Conservation (phyloP, 2,113 vertebrate species). For the Brachyistius frenatus region DNA sequence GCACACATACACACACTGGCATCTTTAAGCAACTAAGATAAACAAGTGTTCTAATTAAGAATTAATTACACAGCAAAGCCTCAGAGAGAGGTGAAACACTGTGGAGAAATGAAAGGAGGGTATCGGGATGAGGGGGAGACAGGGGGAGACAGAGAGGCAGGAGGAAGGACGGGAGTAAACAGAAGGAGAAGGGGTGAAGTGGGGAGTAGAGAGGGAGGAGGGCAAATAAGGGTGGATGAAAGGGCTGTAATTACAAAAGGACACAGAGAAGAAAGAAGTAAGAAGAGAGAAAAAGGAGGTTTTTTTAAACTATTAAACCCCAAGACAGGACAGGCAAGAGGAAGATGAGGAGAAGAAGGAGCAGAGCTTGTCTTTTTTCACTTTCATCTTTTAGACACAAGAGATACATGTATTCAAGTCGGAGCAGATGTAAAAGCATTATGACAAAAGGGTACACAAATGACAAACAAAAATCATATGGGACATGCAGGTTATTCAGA, state of each 20-base stretch:
- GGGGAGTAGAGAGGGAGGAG: neutral
- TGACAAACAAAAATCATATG: neutral
- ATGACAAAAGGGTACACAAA: neutral
- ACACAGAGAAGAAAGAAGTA: neutral
- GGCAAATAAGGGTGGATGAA: neutral
- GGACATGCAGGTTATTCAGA: neutral
- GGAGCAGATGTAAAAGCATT: neutral
- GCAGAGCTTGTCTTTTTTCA: neutral
- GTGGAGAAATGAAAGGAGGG: conserved; percentile 36
- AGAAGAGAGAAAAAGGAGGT: neutral
- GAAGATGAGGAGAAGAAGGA: neutral
- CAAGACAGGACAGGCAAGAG: neutral
- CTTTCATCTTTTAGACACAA: neutral
- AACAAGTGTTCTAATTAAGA: conserved; percentile 81
- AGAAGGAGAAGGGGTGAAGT: neutral
- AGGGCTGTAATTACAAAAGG: neutral
- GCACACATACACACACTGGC: conserved; percentile 30
- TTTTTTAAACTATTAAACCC: neutral
- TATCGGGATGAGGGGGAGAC: conserved; percentile 22
- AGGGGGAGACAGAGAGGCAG: neutral
- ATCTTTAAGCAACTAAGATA: conserved; percentile 78
- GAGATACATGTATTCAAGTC: neutral
- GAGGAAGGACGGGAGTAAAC: neutral
- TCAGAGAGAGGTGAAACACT: conserved; percentile 51
- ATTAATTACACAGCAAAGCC: conserved; percentile 75